phyloP scores from a whole-genome alignment of 2,113 vertebrate genomes.

The Murina feae region DNA sequence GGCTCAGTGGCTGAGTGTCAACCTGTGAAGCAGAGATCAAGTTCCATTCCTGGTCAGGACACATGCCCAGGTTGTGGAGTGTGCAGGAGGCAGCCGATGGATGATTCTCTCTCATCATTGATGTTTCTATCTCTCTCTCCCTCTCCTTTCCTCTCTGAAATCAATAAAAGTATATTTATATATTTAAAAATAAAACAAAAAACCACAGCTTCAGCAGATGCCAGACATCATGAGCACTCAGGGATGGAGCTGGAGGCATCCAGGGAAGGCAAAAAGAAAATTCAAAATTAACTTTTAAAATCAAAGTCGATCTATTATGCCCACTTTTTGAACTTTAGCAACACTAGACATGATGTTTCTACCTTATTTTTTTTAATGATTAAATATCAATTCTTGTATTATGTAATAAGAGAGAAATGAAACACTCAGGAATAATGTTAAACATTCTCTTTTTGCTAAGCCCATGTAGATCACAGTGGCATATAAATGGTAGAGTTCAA shows the following conservation, averaged over 20 bases:
- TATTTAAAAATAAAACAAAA: too few species aligned
- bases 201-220: too few species aligned
- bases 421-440: neutral
- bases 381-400: neutral
- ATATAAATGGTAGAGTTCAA: neutral
- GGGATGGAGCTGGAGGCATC: neutral
- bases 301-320: neutral
- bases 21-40: too few species aligned
- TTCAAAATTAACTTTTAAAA: neutral
- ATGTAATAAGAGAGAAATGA: neutral
- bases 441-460: neutral
- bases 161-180: too few species aligned
- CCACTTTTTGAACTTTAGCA: neutral
- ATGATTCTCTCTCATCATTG: too few species aligned
- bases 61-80: too few species aligned
- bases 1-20: too few species aligned
- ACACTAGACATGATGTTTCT: neutral
- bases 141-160: too few species aligned
- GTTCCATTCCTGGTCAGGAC: too few species aligned
- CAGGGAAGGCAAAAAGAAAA: neutral
- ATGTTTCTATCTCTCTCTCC: too few species aligned
- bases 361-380: neutral
- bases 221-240: neutral
- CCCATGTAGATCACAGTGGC: neutral
- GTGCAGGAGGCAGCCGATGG: too few species aligned